Base-by-base conservation (phyloP, 2,113 vertebrate genomes). In the Phrynocephalus versicolor region DNA sequence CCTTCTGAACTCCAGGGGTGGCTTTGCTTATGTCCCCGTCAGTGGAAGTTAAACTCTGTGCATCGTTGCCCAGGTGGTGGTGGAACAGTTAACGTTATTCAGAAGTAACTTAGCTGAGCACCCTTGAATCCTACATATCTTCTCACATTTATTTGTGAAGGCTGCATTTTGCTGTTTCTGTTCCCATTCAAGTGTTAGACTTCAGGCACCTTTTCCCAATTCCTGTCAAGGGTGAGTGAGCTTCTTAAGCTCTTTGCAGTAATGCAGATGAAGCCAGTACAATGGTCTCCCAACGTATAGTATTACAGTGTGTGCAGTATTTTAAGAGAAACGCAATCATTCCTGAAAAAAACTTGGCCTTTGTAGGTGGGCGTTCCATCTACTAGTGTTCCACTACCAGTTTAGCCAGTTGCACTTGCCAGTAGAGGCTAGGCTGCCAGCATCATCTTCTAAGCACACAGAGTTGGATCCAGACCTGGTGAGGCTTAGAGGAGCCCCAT, bases 31-130 rank as follows among this genome's bases (percentile, higher is more conserved):
- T 19, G 13, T 62, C 60, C 58, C 6, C 35, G 23, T 62, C n/a
- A 39, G 76, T 57, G 60, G 57, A 78, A 37, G 57, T 78, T 78
- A 78, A 62, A 78, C n/a, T 33, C 76, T 78, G 76, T 33, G 58
- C 35, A 37, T 37, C 45, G 10, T 51, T 51, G 45, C 45, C 10
- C 5, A 10, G 45, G 45, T 51, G 10, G 45, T 51, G 45, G 45
- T 51, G 45, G 45, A 51, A 51, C 45, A 51, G 45, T 6, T 51
- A n/a, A 51, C 45, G 45, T 51, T 51, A 51, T 51, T 51, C 5
- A 51, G 45, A 51, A 51, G 45, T n/a, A n/a, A n/a, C n/a, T n/a
- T n/a, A n/a, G n/a, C n/a, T n/a, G n/a, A n/a, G n/a, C n/a, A n/a
- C n/a, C n/a, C n/a, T n/a, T n/a, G n/a, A n/a, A n/a, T 62, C 57